Base-by-base conservation (phyloP, 2,888 invertebrate genomes). In the Drosophila limbata region DNA sequence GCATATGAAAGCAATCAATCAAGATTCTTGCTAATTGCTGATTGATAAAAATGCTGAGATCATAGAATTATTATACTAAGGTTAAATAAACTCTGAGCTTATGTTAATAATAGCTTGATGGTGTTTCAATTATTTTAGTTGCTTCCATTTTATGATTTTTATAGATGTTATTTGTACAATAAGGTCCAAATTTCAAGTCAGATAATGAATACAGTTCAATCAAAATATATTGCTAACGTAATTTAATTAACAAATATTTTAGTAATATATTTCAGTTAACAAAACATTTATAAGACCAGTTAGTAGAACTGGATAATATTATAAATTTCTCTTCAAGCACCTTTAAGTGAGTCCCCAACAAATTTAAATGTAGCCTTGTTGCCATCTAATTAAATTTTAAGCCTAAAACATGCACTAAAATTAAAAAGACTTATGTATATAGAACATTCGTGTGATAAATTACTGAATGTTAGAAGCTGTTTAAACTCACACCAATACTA, bases 371-470 rank as follows among this genome's bases (percentile, higher is more conserved):
- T 3, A 25, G 5, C 5, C 25, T 5, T 45, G 45, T 39, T 48
- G 21, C 28, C 15, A 51, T 11, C 13, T 44, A 39, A 75, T 60
- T 15, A 57, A 77, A 35, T 52, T 45, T 13, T 0, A 13, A 40
- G 44, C 31, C 71, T 53, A 48, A 67, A 53, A 61, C 69, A 67
- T 57, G 52, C 60, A 67, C 56, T 78, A 40, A 53, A 67, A 60
- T 28, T 48, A 48, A 71, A 57, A 42, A 31, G 50, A 59, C 37
- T 31, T 25, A 25, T 25, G 17, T 28, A 25, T 25, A 13, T 28
- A 19, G 39, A 39, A 19, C 37, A 50, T 42, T 31, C 13, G 10
- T 47, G 62, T 40, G 33, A 9, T 39, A 19, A 21, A 53, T 15
- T 33, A 37, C 10, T 51, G 45, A 47, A 40, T 42, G 31, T 66